Evolutionary conservation across 2,113 vertebrate species (phyloP).

Genomic region (Crotophaga sulcirostris): DNA sequence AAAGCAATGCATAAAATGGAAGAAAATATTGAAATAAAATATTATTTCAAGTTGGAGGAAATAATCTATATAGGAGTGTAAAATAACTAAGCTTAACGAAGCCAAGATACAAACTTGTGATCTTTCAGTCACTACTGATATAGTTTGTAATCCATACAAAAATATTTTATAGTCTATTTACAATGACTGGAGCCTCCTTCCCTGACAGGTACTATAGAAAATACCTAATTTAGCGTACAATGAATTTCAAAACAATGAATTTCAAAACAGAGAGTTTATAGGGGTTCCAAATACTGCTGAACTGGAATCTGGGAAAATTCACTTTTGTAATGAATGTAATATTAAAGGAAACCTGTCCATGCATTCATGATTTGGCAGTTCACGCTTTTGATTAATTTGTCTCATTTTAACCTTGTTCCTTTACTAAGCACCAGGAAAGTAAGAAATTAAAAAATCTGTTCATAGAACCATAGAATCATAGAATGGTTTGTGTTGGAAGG

Average conservation of each 20-base stretch:
- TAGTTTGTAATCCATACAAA: neutral
- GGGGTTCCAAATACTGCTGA: neutral
- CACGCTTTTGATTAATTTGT: neutral
- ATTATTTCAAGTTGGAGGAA: neutral
- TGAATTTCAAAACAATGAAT: too few relatives aligned
- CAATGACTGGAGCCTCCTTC: neutral
- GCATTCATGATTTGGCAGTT: neutral
- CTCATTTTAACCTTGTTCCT: neutral
- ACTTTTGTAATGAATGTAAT: neutral
- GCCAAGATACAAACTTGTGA: neutral
- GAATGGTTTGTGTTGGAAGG: too few relatives aligned
- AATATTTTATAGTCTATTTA: neutral
- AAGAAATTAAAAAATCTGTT: neutral
- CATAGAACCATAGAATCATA: too few relatives aligned
- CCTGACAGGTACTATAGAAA: neutral
- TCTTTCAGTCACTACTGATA: neutral
- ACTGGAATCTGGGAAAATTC: neutral
- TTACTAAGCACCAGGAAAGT: neutral
- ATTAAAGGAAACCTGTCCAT: neutral
- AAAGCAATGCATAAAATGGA: neutral
- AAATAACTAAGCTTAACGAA: neutral
- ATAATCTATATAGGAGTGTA: neutral
- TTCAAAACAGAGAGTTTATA: neutral
- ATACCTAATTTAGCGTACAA: neutral
- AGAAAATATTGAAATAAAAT: neutral